Conservation (phyloP, 2,888 invertebrate genomes). For the Eupithecia subfuscata region DNA sequence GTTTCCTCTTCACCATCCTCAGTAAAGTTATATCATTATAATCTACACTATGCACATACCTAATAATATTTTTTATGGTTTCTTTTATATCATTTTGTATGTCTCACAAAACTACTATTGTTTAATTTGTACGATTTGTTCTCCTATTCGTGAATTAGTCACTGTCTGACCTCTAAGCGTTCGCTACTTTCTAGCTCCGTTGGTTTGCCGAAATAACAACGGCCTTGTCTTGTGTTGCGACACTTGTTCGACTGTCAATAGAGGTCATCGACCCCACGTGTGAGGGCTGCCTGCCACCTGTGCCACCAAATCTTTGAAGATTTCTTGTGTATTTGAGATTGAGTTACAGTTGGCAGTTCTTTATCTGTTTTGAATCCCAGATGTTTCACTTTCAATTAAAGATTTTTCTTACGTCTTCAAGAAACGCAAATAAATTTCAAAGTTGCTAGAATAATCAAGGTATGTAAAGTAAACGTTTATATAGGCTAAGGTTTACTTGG, state of each 20-base stretch:
- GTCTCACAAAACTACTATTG: not conserved
- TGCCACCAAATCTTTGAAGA: constrained; percentile 21
- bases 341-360: not conserved
- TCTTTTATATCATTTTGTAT: not conserved
- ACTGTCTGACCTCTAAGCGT: constrained; percentile 16
- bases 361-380: not conserved
- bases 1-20: not conserved
- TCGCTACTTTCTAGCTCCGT: constrained; percentile 22
- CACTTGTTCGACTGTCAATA: constrained; percentile 32
- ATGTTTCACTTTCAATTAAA: not conserved
- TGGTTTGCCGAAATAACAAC: constrained; percentile 39
- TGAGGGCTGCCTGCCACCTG: constrained; percentile 63
- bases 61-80: not conserved
- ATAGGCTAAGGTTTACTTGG: not conserved
- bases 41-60: not conserved
- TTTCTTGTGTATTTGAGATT: constrained; percentile 1
- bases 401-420: not conserved
- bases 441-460: not conserved
- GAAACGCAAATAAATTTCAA: not conserved
- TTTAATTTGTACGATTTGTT: constrained; percentile 8
- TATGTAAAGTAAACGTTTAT: not conserved
- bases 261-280: constrained; percentile 42
- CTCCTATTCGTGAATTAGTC: constrained; percentile 9
- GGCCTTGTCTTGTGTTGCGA: constrained; percentile 38
- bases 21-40: not conserved